These are phyloP conservation scores for Mungos mungo DNA, from an alignment of 2,113 vertebrate genomes.

Conservation along the genomic window DNA sequence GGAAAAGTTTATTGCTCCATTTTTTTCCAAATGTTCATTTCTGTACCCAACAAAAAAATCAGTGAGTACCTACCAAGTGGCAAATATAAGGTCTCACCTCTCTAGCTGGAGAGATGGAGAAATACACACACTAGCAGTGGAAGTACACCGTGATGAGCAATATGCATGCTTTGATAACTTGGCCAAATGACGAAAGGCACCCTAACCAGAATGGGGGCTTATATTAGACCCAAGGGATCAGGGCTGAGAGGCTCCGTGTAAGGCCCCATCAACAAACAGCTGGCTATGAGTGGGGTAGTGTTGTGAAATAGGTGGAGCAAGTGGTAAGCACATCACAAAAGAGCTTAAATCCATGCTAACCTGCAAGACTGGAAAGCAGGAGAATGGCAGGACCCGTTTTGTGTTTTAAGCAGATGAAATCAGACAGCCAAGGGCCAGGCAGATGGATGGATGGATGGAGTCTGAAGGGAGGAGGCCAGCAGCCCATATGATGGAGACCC, in stretches of 20 bases:
- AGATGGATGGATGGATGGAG: background rate
- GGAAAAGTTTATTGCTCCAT: background rate
- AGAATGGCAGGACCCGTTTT: background rate
- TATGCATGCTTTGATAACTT: background rate
- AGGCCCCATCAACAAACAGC: rapidly evolving
- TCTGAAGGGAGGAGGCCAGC: background rate
- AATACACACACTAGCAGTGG: background rate
- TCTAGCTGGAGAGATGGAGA: background rate
- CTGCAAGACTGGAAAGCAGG: background rate
- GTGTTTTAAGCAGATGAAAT: background rate
- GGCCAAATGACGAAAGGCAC: background rate
- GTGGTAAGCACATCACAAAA: background rate
- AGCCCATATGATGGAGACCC: no score
- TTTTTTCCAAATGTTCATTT: background rate
- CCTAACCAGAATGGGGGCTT: background rate
- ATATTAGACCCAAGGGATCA: background rate
- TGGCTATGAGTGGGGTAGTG: no score
- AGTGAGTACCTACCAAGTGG: background rate
- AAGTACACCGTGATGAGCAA: background rate
- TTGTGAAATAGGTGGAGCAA: background rate
- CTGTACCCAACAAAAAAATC: background rate
- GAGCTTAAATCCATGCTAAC: background rate
- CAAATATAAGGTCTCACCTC: background rate
- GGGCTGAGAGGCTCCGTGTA: background rate
- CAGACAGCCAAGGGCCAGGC: background rate